A percentile compares a stretch with the other conserved stretches of the same genome.
Evolutionary conservation across 2,113 vertebrate genomes (phyloP).

Genomic region (Charadrius vociferus): DNA sequence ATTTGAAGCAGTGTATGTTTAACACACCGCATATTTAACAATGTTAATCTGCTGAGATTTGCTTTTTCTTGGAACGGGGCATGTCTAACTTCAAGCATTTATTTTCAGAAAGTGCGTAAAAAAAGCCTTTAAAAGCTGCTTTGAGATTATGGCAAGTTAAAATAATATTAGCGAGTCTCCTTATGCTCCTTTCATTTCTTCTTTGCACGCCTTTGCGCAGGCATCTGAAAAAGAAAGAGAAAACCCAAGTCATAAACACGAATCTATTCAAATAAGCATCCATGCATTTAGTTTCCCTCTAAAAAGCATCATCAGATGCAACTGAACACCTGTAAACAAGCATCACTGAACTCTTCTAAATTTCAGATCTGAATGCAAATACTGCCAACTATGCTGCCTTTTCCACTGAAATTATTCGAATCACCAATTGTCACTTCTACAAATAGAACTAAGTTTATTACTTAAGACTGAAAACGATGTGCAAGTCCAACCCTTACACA

Average conservation of each 20-base stretch:
- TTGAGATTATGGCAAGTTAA: conserved; percentile 38
- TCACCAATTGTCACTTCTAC: not conserved
- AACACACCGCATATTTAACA: conserved; percentile 40
- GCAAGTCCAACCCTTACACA: not conserved
- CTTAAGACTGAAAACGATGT: not conserved
- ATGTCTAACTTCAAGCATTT: not conserved
- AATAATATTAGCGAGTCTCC: conserved; percentile 5
- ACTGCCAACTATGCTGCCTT: not conserved
- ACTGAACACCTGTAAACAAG: not conserved
- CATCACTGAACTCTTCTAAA: not conserved
- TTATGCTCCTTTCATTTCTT: conserved; percentile 43
- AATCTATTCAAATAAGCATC: not conserved
- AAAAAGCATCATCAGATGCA: not conserved
- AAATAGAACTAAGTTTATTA: conserved; percentile 4
- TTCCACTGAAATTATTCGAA: not conserved
- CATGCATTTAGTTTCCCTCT: not conserved
- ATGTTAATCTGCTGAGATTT: conserved; percentile 60
- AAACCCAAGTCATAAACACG: conserved; percentile 18
- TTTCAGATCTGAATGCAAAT: not conserved
- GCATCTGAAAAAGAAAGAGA: conserved; percentile 68
- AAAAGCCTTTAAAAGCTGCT: conserved; percentile 28
- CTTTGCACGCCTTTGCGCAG: conserved; percentile 50
- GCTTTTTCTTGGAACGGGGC: conserved; percentile 43
- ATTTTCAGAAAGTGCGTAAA: conserved; percentile 28
- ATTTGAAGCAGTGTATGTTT: conserved; percentile 43